Evolutionary conservation across 2,888 invertebrate species (phyloP).

Genomic region (Lasius platythorax): DNA sequence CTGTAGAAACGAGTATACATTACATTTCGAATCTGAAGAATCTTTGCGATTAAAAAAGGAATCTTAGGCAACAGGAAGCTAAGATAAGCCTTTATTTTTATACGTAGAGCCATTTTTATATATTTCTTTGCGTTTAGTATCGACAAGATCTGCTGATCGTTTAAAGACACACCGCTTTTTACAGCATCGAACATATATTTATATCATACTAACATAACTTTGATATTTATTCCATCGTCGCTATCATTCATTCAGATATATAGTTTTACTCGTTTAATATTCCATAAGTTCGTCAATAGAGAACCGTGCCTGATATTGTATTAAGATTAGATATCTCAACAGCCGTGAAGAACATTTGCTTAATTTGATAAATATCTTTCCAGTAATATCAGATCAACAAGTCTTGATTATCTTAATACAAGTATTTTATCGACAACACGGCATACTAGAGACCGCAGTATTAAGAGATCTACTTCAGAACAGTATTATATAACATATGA

Average conservation of each 20-base stretch:
- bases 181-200: constrained; percentile 32
- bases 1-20: neutral
- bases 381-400: neutral
- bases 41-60: neutral
- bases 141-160: constrained; percentile 37
- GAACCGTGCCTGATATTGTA: constrained; percentile 51
- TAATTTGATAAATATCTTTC: constrained; percentile 24
- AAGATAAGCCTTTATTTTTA: neutral
- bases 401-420: neutral
- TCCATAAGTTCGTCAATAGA: constrained; percentile 41
- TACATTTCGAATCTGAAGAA: neutral
- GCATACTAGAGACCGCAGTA: constrained; percentile 82
- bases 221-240: constrained; percentile 76
- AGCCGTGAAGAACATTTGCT: constrained; percentile 23
- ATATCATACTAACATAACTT: constrained; percentile 55
- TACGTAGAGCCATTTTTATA: neutral
- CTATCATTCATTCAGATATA: constrained; percentile 60
- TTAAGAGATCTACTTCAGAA: constrained; percentile 82
- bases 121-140: constrained; percentile 24
- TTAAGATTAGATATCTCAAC: constrained; percentile 55
- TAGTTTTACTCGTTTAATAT: constrained; percentile 42
- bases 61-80: neutral
- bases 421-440: constrained; percentile 25
- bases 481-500: constrained; percentile 79
- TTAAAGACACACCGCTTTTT: constrained; percentile 29